phyloP scores from a whole-genome alignment of 2,888 invertebrate species.

The Melanargia galathea region DNA sequence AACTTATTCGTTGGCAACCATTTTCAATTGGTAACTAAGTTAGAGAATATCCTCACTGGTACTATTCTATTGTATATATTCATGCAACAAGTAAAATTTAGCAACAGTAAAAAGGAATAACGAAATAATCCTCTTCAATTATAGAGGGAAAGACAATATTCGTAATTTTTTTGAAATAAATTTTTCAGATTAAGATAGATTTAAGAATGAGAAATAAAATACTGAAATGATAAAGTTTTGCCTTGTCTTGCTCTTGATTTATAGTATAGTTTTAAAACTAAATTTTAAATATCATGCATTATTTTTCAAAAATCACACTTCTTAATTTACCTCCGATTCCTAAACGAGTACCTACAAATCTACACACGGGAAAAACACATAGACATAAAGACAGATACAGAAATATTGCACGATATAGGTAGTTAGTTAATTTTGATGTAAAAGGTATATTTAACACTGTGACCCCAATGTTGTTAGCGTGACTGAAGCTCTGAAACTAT shows the following conservation, averaged over 20 bases:
- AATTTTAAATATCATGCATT: neutral
- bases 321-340: slow-evolving; percentile 4
- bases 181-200: no score
- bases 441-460: slow-evolving; percentile 50
- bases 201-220: no score
- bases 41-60: no score
- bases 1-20: no score
- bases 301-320: neutral
- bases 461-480: slow-evolving; percentile 52
- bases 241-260: neutral
- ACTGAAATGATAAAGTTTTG: no score
- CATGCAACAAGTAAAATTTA: no score
- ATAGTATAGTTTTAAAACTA: neutral
- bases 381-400: slow-evolving; percentile 27
- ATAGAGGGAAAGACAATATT: no score
- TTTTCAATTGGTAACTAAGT: no score
- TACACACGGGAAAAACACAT: slow-evolving; percentile 40
- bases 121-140: no score
- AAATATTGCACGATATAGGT: neutral
- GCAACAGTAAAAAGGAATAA: no score
- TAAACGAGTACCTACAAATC: slow-evolving; percentile 13
- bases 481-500: slow-evolving; percentile 41
- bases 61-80: no score
- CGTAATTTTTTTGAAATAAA: no score
- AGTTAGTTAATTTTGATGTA: neutral